Evolutionary conservation across 2,888 invertebrate genomes (phyloP).

Genomic region (Chalcosyrphus nemorum): DNA sequence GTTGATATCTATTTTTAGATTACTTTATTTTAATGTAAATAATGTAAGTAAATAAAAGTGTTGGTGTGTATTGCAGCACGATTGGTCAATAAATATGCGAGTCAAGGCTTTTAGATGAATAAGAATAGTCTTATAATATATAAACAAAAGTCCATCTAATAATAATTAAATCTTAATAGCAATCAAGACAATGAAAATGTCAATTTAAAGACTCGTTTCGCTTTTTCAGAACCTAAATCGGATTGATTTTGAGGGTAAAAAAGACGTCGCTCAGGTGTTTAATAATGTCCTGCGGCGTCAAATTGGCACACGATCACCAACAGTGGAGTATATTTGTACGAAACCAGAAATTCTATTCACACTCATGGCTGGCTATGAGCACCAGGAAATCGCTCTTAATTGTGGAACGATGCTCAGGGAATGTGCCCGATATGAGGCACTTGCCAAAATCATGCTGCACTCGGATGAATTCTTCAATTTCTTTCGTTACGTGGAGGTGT

Average conservation of each 20-base stretch:
- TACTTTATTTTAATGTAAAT: too few relatives aligned
- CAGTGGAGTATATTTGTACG: constrained; percentile 99
- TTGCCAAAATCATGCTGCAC: constrained; percentile 99
- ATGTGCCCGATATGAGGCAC: constrained; percentile 98
- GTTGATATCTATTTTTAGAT: too few relatives aligned
- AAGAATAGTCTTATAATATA: too few relatives aligned
- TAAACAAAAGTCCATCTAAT: too few relatives aligned
- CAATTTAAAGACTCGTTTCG: not conserved
- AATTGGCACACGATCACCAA: constrained; percentile 98
- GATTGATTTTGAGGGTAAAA: constrained; percentile 95
- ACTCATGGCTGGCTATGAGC: constrained; percentile 98
- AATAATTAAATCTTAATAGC: too few relatives aligned
- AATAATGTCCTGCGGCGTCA: constrained; percentile 99
- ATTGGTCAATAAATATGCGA: too few relatives aligned
- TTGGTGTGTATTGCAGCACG: too few relatives aligned
- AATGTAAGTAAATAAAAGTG: too few relatives aligned
- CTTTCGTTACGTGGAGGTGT: constrained; percentile 99
- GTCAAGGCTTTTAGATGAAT: too few relatives aligned
- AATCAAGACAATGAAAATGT: too few relatives aligned
- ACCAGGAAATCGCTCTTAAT: constrained; percentile 98
- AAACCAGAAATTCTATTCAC: constrained; percentile 98
- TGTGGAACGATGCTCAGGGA: constrained; percentile 99
- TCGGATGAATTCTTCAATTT: constrained; percentile 99
- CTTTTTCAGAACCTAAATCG: constrained; percentile 86
- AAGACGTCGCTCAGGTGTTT: constrained; percentile 99